Base-by-base conservation (phyloP, 2,113 vertebrate species). In the Laterallus jamaicensis region DNA sequence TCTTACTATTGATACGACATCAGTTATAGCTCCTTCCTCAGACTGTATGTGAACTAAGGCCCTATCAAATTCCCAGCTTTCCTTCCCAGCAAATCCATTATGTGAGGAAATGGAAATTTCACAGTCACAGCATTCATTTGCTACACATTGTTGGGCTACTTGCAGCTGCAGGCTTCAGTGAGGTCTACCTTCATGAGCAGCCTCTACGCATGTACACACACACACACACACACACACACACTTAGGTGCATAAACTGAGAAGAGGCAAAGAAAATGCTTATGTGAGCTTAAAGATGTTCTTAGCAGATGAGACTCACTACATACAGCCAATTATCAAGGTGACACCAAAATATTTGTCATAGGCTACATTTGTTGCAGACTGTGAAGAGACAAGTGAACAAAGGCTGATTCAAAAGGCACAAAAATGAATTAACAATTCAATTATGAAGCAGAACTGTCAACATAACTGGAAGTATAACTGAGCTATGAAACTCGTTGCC, bases 61-160 rank as follows among this genome's bases (percentile, higher is more conserved):
- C 52, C 42, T 73, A 70, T 66, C 42, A 78, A 40, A 93, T 64
- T 96, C 76, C 59, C 82, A 93, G 63, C 19, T 88, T 85, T 90
- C 71, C 76, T 92, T 78, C 73, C 59, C 60, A 91, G 26, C 11
- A 95, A 92, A 93, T 62, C 62, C 39, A 40, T 86, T 71, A 75
- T 78, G 39, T 1, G 11, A 90, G 58, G 54, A 93, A 95, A 94
- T 40, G 32, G 76, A 93, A 75, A 93, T 93, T 96, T 96, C 92
- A 92, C 76, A 93, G 69, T 75, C 76, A 73, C 50, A 84, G 31
- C 39, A 90, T 42, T 75, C 11, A 71, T 82, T 68, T 94, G 42
- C 64, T 66, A 37, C 24, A 74, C 35, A 58, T 16, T 55, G 69
- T 75, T 56, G 66, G 40, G 21, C 49, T 79, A 81, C 69, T 82